Conservation (phyloP, 2,888 invertebrate genomes). For the Platycnemis pennipes region DNA sequence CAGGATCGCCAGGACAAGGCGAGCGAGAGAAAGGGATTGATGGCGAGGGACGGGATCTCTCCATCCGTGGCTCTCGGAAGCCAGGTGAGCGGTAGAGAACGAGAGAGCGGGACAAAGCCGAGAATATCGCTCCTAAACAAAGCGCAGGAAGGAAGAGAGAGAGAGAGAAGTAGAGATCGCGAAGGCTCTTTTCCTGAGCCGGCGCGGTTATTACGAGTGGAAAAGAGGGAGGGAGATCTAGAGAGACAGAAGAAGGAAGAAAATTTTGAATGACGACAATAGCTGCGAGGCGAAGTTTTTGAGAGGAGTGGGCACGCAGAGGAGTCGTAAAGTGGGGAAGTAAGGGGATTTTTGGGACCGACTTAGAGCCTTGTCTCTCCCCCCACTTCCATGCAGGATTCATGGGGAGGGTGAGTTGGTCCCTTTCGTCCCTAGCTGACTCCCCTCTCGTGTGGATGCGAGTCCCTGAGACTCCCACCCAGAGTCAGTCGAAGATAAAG, state of each 20-base stretch:
- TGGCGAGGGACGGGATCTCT: not conserved
- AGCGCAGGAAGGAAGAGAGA: not conserved
- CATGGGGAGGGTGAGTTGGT: too few species aligned
- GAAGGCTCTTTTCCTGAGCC: not conserved
- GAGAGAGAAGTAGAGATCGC: not conserved
- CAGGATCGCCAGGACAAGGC: not conserved
- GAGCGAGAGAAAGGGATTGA: not conserved
- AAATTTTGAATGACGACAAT: conserved; percentile 28
- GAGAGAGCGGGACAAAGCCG: not conserved
- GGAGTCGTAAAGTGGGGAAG: not conserved
- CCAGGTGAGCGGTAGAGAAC: not conserved
- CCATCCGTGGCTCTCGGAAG: not conserved
- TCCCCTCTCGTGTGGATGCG: not conserved
- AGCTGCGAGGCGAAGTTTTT: not conserved
- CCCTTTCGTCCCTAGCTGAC: not conserved
- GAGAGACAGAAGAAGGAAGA: not conserved
- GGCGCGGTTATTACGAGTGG: not conserved
- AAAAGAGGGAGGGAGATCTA: not conserved
- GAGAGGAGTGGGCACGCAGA: not conserved
- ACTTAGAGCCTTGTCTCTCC: not conserved
- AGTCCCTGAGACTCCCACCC: not conserved
- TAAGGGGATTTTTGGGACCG: not conserved
- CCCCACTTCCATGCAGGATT: not conserved
- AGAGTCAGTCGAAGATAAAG: not conserved
- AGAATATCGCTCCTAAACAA: not conserved